Evolutionary conservation across 2,113 vertebrate genomes (phyloP), one percentile per base, ranked within the genome.

Genomic region (Marcusenius ussheri): DNA sequence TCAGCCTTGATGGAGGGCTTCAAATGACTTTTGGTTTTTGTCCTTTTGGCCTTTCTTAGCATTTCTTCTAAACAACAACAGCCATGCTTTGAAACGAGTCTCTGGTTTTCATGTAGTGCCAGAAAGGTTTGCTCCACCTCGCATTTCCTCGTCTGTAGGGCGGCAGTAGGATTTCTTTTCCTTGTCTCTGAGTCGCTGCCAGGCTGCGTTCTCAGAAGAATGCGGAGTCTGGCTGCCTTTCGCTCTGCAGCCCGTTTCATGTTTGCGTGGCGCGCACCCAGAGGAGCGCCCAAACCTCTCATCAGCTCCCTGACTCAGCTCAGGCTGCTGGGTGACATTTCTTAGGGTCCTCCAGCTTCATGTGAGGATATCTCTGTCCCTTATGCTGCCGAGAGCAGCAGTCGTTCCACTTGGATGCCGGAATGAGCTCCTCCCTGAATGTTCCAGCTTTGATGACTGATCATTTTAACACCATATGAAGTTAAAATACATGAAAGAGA

Each of bases 381-480:
- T 66, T 21, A 70, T 70, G 58, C 21, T 8, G 42, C 35, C 45
- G 47, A n/a, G 56, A 87, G 84, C 84, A 31, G 27, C 46, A 53
- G 31, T 19, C 31, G 49, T 24, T 35, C 39, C 35, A 24, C 49
- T 45, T n/a, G 24, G 21, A 46, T 19, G n/a, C 66, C 50, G 51
- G 27, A 47, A 46, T 10, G 42, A 89, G n/a, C 15, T 47, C n/a
- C 27, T 42, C 15, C 50, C 88, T 24, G 47, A 83, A 56, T 89
- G 74, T 89, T 58, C 77, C 21, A n/a, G 77, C 89, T 89, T 89
- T 89, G 51, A 89, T 84, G 77, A 45, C 45, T 42, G 35, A 62
- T 58, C 15, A 49, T 53, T 58, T 45, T 42, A 31, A 83, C 49
- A 58, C 89, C 21, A n/a, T 47, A n/a, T 89, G 51, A 89, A 50